Evolutionary conservation across 1,140 invertebrate species (phyloP).

Genomic region (Hyles euphorbiae): DNA sequence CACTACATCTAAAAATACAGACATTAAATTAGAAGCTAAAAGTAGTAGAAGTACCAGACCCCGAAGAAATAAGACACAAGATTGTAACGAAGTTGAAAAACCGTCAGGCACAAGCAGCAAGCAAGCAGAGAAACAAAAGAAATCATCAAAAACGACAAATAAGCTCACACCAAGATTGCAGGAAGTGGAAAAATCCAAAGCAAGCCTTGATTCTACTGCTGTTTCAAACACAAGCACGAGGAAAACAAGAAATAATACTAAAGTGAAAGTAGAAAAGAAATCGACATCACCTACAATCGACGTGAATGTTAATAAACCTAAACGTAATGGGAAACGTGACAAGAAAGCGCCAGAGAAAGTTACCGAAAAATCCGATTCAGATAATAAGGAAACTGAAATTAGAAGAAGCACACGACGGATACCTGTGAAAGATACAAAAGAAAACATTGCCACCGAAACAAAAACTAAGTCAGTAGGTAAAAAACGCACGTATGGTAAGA

Average conservation of each 20-base stretch:
- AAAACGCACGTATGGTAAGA: conserved; percentile 31
- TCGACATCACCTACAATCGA: not conserved
- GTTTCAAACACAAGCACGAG: not conserved
- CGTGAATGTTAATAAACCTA: conserved; percentile 5
- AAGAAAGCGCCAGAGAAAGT: conserved; percentile 10
- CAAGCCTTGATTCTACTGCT: no score
- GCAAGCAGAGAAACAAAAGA: not conserved
- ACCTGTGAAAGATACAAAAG: conserved; percentile 20
- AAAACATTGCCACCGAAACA: conserved; percentile 4
- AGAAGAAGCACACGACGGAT: conserved; percentile 38
- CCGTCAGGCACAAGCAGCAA: no score
- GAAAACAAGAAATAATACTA: conserved; percentile 1
- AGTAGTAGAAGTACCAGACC: no score
- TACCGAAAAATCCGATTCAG: conserved; percentile 3
- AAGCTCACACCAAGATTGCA: not conserved
- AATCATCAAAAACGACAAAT: not conserved
- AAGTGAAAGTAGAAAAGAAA: conserved; percentile 14
- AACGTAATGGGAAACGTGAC: conserved; percentile 1
- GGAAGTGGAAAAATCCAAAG: no score
- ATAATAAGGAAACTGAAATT: conserved; percentile 25
- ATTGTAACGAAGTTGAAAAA: no score
- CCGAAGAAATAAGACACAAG: no score
- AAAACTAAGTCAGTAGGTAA: conserved; percentile 16
- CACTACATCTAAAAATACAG: no score
- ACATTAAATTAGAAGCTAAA: no score